Percentiles rank a stretch among this genome's conserved stretches.
phyloP scores from a whole-genome alignment of 2,113 vertebrate species.

The Cyrtonyx montezumae region DNA sequence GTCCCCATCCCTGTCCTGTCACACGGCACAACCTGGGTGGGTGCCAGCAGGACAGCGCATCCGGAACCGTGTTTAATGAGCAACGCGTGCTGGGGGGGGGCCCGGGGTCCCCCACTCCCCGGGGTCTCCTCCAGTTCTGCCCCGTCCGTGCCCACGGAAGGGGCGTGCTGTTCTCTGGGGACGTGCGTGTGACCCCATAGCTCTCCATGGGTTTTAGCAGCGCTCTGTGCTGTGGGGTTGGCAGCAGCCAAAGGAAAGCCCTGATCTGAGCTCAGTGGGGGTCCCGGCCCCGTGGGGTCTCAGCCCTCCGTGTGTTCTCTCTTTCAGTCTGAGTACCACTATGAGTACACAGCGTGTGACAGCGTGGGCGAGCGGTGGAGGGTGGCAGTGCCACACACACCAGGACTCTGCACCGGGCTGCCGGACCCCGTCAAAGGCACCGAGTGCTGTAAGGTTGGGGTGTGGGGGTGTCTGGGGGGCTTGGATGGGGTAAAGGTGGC shows the following conservation, averaged over 20 bases:
- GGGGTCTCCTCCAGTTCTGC: neutral
- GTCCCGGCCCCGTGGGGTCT: too few relatives aligned
- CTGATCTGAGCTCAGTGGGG: fast-evolving
- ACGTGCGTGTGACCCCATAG: too few relatives aligned
- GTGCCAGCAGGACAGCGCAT: neutral
- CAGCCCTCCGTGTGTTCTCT: neutral
- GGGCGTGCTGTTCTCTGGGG: too few relatives aligned
- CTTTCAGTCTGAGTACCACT: slow-evolving; percentile 94
- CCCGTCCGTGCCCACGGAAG: neutral
- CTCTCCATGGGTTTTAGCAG: neutral
- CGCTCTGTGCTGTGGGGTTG: neutral
- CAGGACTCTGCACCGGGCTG: slow-evolving; percentile 89
- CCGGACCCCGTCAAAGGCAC: slow-evolving; percentile 93
- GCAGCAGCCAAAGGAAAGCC: neutral
- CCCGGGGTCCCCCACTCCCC: neutral
- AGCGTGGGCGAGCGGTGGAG: slow-evolving; percentile 90
- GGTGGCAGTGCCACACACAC: slow-evolving; percentile 92
- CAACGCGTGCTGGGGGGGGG: neutral
- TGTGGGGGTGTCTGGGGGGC: neutral
- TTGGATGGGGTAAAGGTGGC: too few relatives aligned
- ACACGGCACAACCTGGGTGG: neutral
- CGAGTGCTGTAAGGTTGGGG: slow-evolving; percentile 87
- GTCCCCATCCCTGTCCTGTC: neutral
- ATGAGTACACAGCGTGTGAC: slow-evolving; percentile 95
- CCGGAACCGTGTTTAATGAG: neutral